These are phyloP conservation scores for Premnoplex brunnescens DNA, from an alignment of 2,797 vertebrate species.

Conservation along the genomic window DNA sequence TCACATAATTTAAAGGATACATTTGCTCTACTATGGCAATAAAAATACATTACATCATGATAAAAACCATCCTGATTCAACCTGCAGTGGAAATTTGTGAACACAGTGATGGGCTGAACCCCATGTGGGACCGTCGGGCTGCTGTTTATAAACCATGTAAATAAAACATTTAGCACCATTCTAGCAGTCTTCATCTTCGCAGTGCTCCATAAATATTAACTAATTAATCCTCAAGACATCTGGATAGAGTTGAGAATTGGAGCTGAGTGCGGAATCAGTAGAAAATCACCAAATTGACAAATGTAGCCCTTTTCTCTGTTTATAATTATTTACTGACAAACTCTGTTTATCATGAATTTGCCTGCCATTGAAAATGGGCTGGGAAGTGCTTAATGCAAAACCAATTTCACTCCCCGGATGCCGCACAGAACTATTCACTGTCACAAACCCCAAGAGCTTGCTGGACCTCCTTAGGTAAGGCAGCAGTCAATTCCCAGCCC, in stretches of 20 bases:
- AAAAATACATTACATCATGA: slow-evolving; percentile 51
- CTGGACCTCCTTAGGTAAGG: background rate
- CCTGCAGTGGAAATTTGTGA: slow-evolving; percentile 36
- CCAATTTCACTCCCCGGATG: accelerated
- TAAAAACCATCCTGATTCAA: slow-evolving; percentile 46
- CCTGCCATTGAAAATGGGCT: background rate
- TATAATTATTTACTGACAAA: background rate
- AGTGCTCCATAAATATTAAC: slow-evolving; percentile 53
- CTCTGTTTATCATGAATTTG: background rate
- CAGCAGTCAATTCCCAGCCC: background rate
- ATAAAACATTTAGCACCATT: slow-evolving; percentile 56
- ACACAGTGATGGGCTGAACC: background rate
- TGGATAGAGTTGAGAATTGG: background rate
- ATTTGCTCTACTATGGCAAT: slow-evolving; percentile 35
- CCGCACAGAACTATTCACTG: background rate
- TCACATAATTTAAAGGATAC: slow-evolving; percentile 63
- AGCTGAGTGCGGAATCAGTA: background rate
- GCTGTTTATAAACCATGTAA: slow-evolving; percentile 46
- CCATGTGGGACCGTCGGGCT: background rate
- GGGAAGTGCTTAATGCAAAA: background rate
- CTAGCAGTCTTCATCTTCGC: background rate
- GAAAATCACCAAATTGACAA: slow-evolving; percentile 30
- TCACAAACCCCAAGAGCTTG: background rate
- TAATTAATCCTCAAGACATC: slow-evolving; percentile 60
- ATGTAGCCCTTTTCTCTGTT: background rate